Conservation (phyloP, 2,797 vertebrate species). For the Catharus ustulatus region DNA sequence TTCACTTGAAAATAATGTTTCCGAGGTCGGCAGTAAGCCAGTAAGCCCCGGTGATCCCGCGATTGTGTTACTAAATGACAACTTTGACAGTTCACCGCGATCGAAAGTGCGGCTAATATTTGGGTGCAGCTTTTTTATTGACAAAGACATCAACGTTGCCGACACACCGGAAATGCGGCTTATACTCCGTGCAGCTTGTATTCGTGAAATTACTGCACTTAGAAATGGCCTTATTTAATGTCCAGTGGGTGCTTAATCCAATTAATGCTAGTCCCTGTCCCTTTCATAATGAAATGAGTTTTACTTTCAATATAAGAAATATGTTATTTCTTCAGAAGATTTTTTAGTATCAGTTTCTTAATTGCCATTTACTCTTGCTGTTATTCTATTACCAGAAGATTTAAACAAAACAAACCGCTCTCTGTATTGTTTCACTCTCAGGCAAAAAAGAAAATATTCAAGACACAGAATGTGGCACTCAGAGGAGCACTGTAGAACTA, state of each 20-base stretch:
- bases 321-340: not conserved
- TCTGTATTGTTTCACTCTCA: not conserved
- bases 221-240: not conserved
- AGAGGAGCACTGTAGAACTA: not conserved
- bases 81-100: too few species aligned
- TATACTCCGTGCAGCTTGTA: too few species aligned
- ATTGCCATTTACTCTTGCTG: slow-evolving; percentile 9
- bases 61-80: too few species aligned
- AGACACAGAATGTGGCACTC: not conserved
- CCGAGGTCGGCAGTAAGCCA: too few species aligned
- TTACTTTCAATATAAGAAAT: not conserved
- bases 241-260: slow-evolving; percentile 15
- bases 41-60: too few species aligned
- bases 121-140: too few species aligned
- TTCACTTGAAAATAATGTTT: too few species aligned
- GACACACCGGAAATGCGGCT: too few species aligned
- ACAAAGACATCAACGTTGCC: too few species aligned
- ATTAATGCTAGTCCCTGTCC: not conserved
- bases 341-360: not conserved
- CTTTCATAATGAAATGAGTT: not conserved
- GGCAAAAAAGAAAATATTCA: slow-evolving; percentile 1
- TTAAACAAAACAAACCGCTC: not conserved
- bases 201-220: not conserved
- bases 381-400: not conserved
- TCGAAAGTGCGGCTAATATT: too few species aligned